A percentile compares a stretch with the other conserved stretches of the same genome.
Conservation (phyloP, 2,113 vertebrate species). For the Phrynocephalus versicolor region DNA sequence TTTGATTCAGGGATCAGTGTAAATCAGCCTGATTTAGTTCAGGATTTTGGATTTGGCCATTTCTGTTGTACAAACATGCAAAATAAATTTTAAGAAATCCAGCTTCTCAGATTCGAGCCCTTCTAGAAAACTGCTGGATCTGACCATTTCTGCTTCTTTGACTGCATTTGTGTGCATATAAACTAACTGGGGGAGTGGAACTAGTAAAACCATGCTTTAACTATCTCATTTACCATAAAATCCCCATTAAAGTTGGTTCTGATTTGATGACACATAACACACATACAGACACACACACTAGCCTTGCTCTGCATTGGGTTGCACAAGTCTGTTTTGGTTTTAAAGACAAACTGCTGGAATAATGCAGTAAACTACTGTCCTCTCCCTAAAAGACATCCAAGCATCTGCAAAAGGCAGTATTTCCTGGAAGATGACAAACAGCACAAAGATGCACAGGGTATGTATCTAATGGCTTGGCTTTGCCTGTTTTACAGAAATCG, state of each 20-base stretch:
- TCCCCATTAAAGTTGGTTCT: too few species aligned
- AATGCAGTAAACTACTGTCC: slow-evolving; percentile 10
- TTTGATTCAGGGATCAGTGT: background rate
- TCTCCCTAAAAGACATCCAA: slow-evolving; percentile 24
- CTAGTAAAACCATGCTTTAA: too few species aligned
- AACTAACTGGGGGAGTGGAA: too few species aligned
- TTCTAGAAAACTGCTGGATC: background rate
- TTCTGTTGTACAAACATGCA: too few species aligned
- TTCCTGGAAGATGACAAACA: slow-evolving; percentile 20
- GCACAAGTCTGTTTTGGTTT: background rate
- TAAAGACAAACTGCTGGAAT: background rate
- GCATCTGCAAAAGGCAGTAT: slow-evolving; percentile 24
- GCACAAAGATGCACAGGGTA: background rate
- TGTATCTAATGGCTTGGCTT: slow-evolving; percentile 3
- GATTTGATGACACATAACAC: too few species aligned
- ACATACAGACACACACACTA: too few species aligned
- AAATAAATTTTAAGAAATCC: background rate
- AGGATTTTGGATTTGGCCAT: too few species aligned
- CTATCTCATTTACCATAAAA: too few species aligned
- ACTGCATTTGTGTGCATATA: background rate
- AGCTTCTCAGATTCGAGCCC: background rate
- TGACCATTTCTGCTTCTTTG: background rate
- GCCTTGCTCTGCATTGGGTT: background rate
- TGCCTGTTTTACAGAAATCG: background rate
- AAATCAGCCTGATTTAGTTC: background rate